phyloP scores from a whole-genome alignment of 2,888 invertebrate species.

The Tenthredo distinguenda region DNA sequence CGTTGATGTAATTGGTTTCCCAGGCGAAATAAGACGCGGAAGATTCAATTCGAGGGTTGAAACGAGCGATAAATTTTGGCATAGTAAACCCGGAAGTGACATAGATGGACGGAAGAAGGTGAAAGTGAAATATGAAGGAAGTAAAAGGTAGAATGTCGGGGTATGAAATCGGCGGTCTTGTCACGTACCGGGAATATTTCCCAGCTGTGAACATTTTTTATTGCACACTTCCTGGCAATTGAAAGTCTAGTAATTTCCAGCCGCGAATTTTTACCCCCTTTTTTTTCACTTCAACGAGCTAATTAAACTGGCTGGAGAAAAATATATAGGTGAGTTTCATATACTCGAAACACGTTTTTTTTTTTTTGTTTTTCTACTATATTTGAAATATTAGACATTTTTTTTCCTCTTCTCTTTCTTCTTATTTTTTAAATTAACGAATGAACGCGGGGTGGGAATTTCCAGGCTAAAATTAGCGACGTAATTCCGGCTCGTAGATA shows the following conservation, averaged over 20 bases:
- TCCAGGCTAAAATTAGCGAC: not conserved
- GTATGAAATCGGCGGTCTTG: not conserved
- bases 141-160: conserved; percentile 26
- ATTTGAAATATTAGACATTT: not conserved
- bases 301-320: not conserved
- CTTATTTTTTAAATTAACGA: not conserved
- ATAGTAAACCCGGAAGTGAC: conserved; percentile 15
- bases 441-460: not conserved
- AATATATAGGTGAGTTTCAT: not conserved
- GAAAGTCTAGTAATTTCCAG: conserved; percentile 8
- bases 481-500: not conserved
- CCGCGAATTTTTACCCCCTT: not conserved
- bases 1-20: not conserved
- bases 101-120: not conserved
- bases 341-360: too few relatives aligned
- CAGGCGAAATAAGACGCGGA: not conserved
- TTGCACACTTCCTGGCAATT: not conserved
- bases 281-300: not conserved
- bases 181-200: conserved; percentile 25
- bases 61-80: not conserved
- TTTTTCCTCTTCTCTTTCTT: not conserved
- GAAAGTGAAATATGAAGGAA: conserved; percentile 44
- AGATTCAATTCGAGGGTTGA: too few relatives aligned
- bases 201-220: conserved; percentile 15
- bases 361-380: not conserved